Evolutionary conservation across 2,888 invertebrate species (phyloP).

Genomic region (Dusona sp.): DNA sequence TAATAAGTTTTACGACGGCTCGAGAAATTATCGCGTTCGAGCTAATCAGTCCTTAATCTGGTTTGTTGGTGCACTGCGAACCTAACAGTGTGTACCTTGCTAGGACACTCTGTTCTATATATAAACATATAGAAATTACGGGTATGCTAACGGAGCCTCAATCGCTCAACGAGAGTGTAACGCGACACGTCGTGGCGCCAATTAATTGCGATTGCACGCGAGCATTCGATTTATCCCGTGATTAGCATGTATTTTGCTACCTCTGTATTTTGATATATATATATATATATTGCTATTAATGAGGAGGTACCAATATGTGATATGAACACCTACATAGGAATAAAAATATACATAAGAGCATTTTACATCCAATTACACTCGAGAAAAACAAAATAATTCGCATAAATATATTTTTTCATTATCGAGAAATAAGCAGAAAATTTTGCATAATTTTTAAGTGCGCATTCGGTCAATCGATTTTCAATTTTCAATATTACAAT

Average conservation of each 20-base stretch:
- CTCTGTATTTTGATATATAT: constrained; percentile 32
- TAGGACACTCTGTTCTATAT: constrained; percentile 1
- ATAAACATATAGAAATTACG: not conserved
- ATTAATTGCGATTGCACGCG: constrained; percentile 68
- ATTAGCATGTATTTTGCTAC: constrained; percentile 62
- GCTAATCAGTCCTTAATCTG: constrained; percentile 68
- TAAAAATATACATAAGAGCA: not conserved
- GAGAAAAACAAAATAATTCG: not conserved
- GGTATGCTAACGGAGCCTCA: constrained; percentile 34
- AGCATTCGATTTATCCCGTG: constrained; percentile 67
- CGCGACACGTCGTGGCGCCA: constrained; percentile 68
- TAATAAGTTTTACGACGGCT: constrained; percentile 21
- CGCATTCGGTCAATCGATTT: not conserved
- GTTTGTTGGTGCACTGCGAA: constrained; percentile 53
- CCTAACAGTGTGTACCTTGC: not conserved
- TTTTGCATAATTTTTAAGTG: not conserved
- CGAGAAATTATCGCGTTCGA: constrained; percentile 61
- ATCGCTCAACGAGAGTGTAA: constrained; percentile 58
- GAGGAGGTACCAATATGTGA: constrained; percentile 1
- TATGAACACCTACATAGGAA: not conserved
- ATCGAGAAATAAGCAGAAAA: not conserved
- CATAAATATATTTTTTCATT: not conserved
- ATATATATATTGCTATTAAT: constrained; percentile 12
- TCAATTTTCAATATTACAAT: not conserved
- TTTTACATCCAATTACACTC: constrained; percentile 15